Percentiles rank a stretch among this genome's conserved stretches.
Evolutionary conservation across 2,113 vertebrate species (phyloP).

Genomic region (Sylvietta virens): DNA sequence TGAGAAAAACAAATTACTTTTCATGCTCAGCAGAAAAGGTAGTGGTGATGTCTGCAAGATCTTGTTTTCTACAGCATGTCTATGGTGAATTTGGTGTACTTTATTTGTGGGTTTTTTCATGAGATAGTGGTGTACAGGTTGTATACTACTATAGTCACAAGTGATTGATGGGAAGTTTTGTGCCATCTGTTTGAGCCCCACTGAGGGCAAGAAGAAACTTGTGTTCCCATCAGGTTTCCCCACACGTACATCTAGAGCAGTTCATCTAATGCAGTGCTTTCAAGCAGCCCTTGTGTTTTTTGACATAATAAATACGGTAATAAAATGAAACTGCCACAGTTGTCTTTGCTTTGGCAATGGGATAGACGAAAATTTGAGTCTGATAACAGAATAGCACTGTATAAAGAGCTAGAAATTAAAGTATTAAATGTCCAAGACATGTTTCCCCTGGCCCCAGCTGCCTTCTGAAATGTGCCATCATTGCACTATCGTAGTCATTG

Average conservation of each 20-base stretch:
- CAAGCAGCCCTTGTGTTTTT: neutral
- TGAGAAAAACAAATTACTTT: neutral
- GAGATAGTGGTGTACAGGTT: neutral
- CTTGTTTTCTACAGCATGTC: neutral
- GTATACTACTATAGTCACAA: neutral
- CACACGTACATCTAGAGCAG: neutral
- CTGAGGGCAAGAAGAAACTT: neutral
- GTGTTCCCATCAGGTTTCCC: neutral
- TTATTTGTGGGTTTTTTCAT: neutral
- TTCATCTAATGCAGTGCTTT: neutral
- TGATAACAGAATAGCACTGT: neutral
- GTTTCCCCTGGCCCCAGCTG: accelerated
- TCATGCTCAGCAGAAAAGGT: neutral
- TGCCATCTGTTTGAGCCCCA: neutral
- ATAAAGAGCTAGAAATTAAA: neutral
- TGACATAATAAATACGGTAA: neutral
- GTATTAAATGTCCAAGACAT: neutral
- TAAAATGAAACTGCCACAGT: neutral
- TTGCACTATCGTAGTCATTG: neutral
- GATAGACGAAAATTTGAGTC: neutral
- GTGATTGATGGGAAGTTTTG: neutral
- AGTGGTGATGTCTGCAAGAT: neutral
- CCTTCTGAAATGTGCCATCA: neutral
- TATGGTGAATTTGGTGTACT: neutral
- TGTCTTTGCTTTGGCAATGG: neutral